These are phyloP conservation scores for Tyto alba DNA, from an alignment of 2,113 vertebrate genomes.

Conservation along the genomic window DNA sequence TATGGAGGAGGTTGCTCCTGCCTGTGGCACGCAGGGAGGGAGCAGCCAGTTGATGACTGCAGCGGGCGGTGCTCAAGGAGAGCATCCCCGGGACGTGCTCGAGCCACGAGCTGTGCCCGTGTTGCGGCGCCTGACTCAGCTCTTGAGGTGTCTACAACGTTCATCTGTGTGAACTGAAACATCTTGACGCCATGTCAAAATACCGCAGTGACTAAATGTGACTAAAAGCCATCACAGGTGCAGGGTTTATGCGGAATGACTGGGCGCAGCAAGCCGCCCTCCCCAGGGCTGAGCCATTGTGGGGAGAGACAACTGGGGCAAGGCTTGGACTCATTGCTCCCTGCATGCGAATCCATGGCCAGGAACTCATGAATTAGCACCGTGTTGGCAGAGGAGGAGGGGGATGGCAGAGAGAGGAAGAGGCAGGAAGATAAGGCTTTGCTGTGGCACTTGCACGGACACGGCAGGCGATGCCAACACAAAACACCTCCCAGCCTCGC, in stretches of 20 bases:
- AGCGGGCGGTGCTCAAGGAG: fast-evolving
- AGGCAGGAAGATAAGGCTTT: neutral
- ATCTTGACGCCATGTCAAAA: neutral
- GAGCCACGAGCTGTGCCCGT: neutral
- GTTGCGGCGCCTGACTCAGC: neutral
- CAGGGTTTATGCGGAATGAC: fast-evolving
- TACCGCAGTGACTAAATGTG: neutral
- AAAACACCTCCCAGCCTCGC: neutral
- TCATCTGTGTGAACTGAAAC: neutral
- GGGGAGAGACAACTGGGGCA: neutral
- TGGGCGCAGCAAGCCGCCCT: neutral
- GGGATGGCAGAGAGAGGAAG: neutral
- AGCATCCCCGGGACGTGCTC: neutral
- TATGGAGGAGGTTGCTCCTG: neutral
- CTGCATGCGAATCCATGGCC: neutral
- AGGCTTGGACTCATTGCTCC: neutral
- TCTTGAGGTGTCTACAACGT: neutral
- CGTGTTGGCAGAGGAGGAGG: neutral
- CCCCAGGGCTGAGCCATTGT: fast-evolving
- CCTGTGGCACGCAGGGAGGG: neutral
- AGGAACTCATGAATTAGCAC: neutral
- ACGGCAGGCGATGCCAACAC: neutral
- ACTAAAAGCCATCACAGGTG: neutral
- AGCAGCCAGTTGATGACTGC: neutral
- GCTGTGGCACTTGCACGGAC: neutral